A percentile compares a stretch with the other conserved stretches of the same genome.
Evolutionary conservation across 2,797 vertebrate genomes (phyloP).

Genomic region (Graptemys geographica): DNA sequence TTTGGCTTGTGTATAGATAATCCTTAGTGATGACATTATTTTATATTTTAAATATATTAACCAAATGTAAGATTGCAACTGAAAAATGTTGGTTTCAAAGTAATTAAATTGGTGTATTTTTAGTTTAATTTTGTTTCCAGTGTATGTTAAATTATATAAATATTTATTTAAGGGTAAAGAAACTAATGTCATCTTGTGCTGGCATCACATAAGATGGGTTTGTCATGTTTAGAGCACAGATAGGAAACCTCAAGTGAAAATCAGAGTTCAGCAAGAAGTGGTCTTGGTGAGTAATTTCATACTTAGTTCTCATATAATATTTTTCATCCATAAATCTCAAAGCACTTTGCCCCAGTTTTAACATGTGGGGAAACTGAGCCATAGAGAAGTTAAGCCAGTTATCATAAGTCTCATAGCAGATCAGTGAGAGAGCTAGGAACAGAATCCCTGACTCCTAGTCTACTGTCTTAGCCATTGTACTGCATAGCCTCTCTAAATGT

Average conservation of each 20-base stretch:
- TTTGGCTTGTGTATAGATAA: rapidly evolving
- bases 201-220: background rate
- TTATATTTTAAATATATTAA: background rate
- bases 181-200: background rate
- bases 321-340: too few relatives aligned
- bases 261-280: background rate
- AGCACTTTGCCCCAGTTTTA: background rate
- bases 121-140: background rate
- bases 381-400: background rate
- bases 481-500: rapidly evolving
- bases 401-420: background rate
- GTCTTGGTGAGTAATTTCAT: background rate
- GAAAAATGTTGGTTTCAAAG: background rate
- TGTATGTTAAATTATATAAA: background rate
- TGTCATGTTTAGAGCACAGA: background rate
- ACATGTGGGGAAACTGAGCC: background rate
- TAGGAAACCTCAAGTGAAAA: background rate
- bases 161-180: too few relatives aligned
- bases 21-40: rapidly evolving
- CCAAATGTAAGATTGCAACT: too few relatives aligned
- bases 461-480: background rate
- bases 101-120: background rate
- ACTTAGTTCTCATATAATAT: background rate
- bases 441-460: too few relatives aligned
- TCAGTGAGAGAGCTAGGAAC: too few relatives aligned